These are phyloP conservation scores for Schizotus pectinicornis DNA, from an alignment of 2,888 invertebrate genomes.

Conservation along the genomic window DNA sequence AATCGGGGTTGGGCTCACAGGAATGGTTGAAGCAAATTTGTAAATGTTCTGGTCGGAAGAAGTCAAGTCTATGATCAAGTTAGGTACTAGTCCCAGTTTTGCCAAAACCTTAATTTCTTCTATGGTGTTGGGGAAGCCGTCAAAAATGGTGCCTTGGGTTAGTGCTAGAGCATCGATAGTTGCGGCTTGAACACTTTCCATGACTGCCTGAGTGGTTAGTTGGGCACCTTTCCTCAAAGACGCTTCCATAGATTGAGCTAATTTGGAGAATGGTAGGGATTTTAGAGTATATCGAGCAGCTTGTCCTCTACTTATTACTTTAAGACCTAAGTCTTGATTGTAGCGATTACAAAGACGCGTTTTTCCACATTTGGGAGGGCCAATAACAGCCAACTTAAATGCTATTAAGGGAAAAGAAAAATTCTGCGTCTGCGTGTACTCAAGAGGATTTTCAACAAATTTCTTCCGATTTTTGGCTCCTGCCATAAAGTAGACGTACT, in stretches of 20 bases:
- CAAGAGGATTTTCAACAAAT: constrained; percentile 65
- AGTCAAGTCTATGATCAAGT: constrained; percentile 63
- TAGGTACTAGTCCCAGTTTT: constrained; percentile 63
- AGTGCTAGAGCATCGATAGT: constrained; percentile 59
- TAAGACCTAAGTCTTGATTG: constrained; percentile 61
- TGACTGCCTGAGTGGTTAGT: constrained; percentile 58
- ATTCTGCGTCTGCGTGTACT: constrained; percentile 61
- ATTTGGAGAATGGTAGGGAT: constrained; percentile 61
- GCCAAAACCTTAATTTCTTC: constrained; percentile 61
- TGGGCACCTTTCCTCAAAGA: constrained; percentile 58
- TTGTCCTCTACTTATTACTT: constrained; percentile 63
- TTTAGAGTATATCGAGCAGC: constrained; percentile 62
- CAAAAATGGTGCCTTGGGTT: constrained; percentile 67
- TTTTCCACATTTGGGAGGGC: constrained; percentile 70
- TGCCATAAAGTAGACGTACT: constrained; percentile 66
- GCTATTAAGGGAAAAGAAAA: constrained; percentile 61
- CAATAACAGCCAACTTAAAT: constrained; percentile 64
- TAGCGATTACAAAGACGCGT: constrained; percentile 64
- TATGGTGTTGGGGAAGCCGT: constrained; percentile 66
- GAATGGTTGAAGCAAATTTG: constrained; percentile 39
- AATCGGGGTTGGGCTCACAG: constrained; percentile 29
- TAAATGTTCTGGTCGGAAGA: constrained; percentile 54
- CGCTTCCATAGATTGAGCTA: constrained; percentile 58
- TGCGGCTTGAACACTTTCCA: constrained; percentile 63
- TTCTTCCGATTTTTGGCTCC: constrained; percentile 59